Percentiles rank a stretch among this genome's conserved stretches.
phyloP scores from a whole-genome alignment of 2,888 invertebrate species.

The Campaea margaritaria region DNA sequence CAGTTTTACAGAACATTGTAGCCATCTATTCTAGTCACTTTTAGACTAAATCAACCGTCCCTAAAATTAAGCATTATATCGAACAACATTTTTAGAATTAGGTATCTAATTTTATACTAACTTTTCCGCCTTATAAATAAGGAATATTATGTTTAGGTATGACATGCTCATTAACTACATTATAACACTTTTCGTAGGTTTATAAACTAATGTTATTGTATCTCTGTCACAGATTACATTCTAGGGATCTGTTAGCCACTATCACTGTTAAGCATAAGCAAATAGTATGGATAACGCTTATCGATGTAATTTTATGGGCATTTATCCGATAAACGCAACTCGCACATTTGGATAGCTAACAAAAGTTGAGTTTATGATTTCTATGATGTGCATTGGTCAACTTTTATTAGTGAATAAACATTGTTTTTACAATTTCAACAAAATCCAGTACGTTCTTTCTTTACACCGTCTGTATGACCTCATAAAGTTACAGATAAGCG shows the following conservation, averaged over 20 bases:
- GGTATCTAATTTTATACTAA: conserved; percentile 21
- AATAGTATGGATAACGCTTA: conserved; percentile 47
- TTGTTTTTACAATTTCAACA: too few relatives aligned
- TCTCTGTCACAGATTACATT: conserved; percentile 5
- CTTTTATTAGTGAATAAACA: too few relatives aligned
- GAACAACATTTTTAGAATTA: conserved; percentile 15
- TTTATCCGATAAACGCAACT: conserved; percentile 51
- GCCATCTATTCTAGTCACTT: conserved; percentile 35
- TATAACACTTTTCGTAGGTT: conserved; percentile 4
- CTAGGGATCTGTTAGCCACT: conserved; percentile 30
- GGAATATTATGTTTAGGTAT: conserved; percentile 17
- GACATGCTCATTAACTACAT: conserved; percentile 14
- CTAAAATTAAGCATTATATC: conserved; percentile 12
- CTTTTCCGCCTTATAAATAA: conserved; percentile 39
- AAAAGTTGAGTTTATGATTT: conserved; percentile 23
- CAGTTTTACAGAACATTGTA: conserved; percentile 21
- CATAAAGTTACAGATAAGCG: conserved; percentile 37
- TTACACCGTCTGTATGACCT: conserved; percentile 32
- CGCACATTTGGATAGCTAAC: conserved; percentile 38
- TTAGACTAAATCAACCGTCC: conserved; percentile 29
- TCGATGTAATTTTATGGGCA: conserved; percentile 46
- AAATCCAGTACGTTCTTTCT: conserved; percentile 5
- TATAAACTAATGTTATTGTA: conserved; percentile 3
- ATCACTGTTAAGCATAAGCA: conserved; percentile 24
- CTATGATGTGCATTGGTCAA: background rate